Evolutionary conservation across 92 coral and sea anemone genomes (phyloP).

Genomic region (Umimayanthus kanabou): DNA sequence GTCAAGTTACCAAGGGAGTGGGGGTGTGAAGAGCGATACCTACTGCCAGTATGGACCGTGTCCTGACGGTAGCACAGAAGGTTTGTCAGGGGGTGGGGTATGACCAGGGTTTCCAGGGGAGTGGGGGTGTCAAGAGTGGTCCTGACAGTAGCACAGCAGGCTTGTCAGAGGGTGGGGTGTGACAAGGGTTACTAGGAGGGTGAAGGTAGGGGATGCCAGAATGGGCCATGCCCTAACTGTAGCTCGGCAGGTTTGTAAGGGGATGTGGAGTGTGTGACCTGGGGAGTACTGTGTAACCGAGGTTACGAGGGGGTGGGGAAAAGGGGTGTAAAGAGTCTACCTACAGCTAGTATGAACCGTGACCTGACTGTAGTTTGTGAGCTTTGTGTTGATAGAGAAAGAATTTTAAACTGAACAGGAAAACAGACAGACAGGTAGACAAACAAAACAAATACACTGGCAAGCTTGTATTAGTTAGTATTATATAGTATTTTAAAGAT

Average conservation of each 20-base stretch:
- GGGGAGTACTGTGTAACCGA: not conserved
- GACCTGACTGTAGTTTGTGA: no score
- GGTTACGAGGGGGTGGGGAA: conserved; percentile 27
- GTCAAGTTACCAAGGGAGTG: conserved; percentile 41
- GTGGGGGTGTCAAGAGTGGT: conserved; percentile 52
- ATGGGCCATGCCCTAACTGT: conserved; percentile 76
- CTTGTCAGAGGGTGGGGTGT: not conserved
- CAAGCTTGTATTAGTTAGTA: no score
- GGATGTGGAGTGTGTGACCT: not conserved
- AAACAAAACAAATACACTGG: not conserved
- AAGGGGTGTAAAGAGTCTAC: conserved; percentile 56
- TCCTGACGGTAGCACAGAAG: conserved; percentile 57
- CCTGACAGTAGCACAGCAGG: conserved; percentile 58
- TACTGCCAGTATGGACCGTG: conserved; percentile 87
- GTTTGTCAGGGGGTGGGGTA: conserved; percentile 2
- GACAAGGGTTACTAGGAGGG: conserved; percentile 21
- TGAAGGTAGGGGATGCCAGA: conserved; percentile 54
- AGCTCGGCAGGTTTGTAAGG: conserved; percentile 27
- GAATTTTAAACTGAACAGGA: no score
- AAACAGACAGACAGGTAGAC: conserved; percentile 4
- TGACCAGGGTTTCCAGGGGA: conserved; percentile 16
- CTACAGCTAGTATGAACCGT: not conserved
- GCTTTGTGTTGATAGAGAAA: no score
- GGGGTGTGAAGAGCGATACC: conserved; percentile 56
- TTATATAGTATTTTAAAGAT: not conserved